phyloP scores from a whole-genome alignment of 2,888 invertebrate species.

The Merodon equestris region DNA sequence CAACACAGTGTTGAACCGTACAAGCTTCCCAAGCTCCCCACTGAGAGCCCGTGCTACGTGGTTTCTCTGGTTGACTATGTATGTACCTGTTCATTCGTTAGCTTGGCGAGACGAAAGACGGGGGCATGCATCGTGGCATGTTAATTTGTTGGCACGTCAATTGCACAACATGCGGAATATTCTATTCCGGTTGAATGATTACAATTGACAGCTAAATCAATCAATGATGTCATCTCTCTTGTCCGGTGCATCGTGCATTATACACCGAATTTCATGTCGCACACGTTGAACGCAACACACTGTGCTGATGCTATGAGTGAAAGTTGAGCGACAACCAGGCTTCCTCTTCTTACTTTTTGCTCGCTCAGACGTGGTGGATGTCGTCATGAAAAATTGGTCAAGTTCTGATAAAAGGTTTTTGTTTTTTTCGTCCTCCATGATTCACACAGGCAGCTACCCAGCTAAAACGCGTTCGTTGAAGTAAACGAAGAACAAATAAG shows the following conservation, averaged over 20 bases:
- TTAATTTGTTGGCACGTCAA: conserved; percentile 78
- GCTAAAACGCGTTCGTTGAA: too few species aligned
- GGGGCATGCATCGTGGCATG: conserved; percentile 73
- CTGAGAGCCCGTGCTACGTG: neutral
- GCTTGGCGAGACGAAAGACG: too few species aligned
- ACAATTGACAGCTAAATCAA: conserved; percentile 78
- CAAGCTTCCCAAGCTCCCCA: neutral
- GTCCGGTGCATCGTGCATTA: conserved; percentile 28
- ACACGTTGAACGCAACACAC: too few species aligned
- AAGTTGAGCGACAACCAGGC: neutral
- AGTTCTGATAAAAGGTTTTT: too few species aligned
- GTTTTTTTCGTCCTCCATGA: too few species aligned
- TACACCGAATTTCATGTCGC: neutral
- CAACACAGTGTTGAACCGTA: conserved; percentile 21
- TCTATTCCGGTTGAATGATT: conserved; percentile 76
- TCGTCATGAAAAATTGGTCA: too few species aligned
- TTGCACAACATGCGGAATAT: conserved; percentile 71
- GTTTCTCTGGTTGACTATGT: too few species aligned
- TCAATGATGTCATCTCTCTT: conserved; percentile 76
- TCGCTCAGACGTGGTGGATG: too few species aligned
- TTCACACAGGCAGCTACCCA: too few species aligned
- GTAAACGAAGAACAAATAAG: too few species aligned
- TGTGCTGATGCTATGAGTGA: too few species aligned
- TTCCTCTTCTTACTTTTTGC: too few species aligned
- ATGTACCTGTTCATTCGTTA: neutral